Percentiles rank a stretch among this genome's conserved stretches.
Conservation (phyloP, 2,797 vertebrate species). For the Salmo trutta region DNA sequence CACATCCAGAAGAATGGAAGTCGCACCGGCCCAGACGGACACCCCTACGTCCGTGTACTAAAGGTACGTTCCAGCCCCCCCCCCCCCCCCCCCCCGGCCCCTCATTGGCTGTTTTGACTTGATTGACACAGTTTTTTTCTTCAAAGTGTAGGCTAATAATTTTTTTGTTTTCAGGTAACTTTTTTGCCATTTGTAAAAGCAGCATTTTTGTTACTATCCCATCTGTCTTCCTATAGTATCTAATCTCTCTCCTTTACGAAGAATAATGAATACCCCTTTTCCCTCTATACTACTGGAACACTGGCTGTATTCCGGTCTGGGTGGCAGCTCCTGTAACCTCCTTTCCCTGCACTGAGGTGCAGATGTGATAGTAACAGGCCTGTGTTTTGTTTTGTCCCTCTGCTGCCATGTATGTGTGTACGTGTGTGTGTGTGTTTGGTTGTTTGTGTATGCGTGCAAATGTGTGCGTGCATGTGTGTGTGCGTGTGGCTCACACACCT, state of each 20-base stretch:
- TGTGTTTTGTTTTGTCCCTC: conserved; percentile 35
- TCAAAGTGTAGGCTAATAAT: neutral
- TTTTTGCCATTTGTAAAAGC: neutral
- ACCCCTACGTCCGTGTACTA: conserved; percentile 88
- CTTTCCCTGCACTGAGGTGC: conserved; percentile 13
- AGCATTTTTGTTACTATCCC: neutral
- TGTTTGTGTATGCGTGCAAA: conserved; percentile 20
- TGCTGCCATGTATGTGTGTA: conserved; percentile 46
- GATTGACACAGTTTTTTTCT: neutral
- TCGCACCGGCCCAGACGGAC: conserved; percentile 83
- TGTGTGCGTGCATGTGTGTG: conserved; percentile 66
- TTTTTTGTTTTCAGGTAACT: neutral
- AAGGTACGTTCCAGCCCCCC: conserved; percentile 80
- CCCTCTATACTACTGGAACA: neutral
- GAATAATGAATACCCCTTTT: neutral
- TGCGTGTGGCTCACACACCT: conserved; percentile 34
- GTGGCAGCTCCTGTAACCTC: conserved; percentile 22
- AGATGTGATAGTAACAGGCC: conserved; percentile 40
- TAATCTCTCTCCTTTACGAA: neutral
- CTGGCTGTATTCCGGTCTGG: conserved; percentile 14
- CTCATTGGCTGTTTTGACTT: too few species aligned
- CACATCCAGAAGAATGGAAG: conserved; percentile 92
- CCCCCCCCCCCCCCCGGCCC: conserved; percentile 7
- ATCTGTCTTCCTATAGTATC: neutral
- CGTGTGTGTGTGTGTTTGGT: neutral